These are phyloP conservation scores for Monomorium pharaonis DNA, from an alignment of 1,140 invertebrate species.

Conservation along the genomic window DNA sequence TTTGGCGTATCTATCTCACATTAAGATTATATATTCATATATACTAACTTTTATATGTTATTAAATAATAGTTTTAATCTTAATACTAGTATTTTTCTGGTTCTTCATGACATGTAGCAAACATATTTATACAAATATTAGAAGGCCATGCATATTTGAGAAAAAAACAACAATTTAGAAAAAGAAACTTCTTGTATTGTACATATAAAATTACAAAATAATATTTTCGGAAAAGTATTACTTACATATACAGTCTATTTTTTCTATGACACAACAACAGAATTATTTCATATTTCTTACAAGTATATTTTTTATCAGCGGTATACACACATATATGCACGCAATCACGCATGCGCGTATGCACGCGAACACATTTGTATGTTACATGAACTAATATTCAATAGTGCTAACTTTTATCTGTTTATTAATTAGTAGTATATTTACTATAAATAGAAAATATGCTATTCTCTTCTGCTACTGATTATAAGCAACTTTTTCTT, in stretches of 20 bases:
- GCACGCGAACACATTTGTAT: background rate
- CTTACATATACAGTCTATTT: conserved; percentile 18
- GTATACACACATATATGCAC: background rate
- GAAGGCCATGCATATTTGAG: conserved; percentile 60
- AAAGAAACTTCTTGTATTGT: conserved; percentile 34
- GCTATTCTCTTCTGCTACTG: background rate
- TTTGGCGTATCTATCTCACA: background rate
- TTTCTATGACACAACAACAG: background rate
- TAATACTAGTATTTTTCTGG: background rate
- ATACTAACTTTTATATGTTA: background rate
- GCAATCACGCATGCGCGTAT: too few relatives aligned
- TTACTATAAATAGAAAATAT: conserved; percentile 52
- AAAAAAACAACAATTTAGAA: conserved; percentile 60
- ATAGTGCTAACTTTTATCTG: background rate
- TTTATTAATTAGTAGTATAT: conserved; percentile 15
- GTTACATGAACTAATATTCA: background rate
- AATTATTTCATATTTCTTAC: conserved; percentile 41
- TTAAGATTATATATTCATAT: background rate
- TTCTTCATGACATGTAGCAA: conserved; percentile 65
- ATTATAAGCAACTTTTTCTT: background rate
- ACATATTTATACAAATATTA: conserved; percentile 74
- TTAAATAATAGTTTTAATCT: too few relatives aligned
- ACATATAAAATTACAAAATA: conserved; percentile 65
- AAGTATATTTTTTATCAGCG: background rate
- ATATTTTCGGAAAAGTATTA: conserved; percentile 56